Percentiles rank a stretch among this genome's conserved stretches.
Conservation (phyloP, 2,113 vertebrate species). For the Leptosomus discolor region DNA sequence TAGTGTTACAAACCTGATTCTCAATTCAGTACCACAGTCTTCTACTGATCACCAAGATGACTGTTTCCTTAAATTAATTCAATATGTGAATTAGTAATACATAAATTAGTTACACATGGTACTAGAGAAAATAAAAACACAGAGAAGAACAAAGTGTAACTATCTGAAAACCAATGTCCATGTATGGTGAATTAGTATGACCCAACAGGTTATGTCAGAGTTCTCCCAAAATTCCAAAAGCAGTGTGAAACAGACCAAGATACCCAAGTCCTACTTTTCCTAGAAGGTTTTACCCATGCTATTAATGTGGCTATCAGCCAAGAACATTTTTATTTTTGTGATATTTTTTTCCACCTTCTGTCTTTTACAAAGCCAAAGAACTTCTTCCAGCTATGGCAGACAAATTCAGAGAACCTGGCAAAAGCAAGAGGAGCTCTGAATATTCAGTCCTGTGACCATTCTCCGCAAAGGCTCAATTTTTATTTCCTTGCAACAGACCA, state of each 20-base stretch:
- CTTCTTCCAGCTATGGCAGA: neutral
- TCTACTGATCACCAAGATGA: constrained; percentile 21
- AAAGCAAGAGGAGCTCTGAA: neutral
- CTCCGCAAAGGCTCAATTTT: neutral
- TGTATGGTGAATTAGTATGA: neutral
- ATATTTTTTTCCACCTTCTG: neutral
- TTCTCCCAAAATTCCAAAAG: neutral
- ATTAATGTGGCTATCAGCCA: neutral
- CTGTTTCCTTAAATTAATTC: constrained; percentile 65
- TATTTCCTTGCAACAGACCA: neutral
- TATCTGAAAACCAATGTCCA: neutral
- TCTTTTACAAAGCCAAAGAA: neutral
- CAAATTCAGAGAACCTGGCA: neutral
- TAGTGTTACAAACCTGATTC: neutral
- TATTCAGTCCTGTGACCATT: neutral
- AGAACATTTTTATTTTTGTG: neutral
- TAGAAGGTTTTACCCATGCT: neutral
- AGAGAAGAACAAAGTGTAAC: neutral
- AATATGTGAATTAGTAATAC: constrained; percentile 58
- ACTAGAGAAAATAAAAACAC: constrained; percentile 16
- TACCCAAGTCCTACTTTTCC: neutral
- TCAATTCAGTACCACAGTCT: constrained; percentile 16
- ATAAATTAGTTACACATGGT: constrained; percentile 67
- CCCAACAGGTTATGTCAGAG: neutral
- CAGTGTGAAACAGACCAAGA: neutral